Conservation (phyloP, 37 sponge, comb jelly and placozoan genomes). For the Corticium candelabrum region DNA sequence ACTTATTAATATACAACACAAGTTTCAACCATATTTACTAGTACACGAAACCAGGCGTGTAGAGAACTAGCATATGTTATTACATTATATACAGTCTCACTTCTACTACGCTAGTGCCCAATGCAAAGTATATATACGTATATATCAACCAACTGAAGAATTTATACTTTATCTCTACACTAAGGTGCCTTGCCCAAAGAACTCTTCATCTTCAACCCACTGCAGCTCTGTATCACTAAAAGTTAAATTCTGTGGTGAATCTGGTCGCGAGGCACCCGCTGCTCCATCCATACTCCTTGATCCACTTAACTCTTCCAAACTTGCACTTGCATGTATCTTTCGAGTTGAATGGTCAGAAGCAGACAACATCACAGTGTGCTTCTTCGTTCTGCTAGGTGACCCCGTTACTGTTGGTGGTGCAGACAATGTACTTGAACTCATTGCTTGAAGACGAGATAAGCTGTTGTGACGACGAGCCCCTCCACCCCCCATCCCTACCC, state of each 20-base stretch:
- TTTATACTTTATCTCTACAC: too few relatives aligned
- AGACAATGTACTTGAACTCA: neutral
- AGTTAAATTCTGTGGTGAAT: neutral
- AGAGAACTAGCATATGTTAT: too few relatives aligned
- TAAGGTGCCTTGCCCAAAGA: neutral
- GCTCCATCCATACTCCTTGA: too few relatives aligned
- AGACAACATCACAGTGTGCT: neutral
- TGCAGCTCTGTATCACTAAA: neutral
- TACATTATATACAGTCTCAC: too few relatives aligned
- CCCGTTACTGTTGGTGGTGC: neutral
- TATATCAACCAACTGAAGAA: too few relatives aligned
- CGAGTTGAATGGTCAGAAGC: neutral
- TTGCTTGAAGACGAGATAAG: neutral
- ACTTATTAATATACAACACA: too few relatives aligned
- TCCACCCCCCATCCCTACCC: neutral
- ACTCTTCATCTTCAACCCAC: neutral
- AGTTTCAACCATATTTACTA: too few relatives aligned
- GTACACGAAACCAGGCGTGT: too few relatives aligned
- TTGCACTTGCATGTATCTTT: neutral
- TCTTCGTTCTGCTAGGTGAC: neutral
- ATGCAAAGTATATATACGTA: too few relatives aligned
- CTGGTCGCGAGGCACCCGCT: neutral
- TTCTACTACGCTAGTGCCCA: too few relatives aligned
- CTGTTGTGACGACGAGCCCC: neutral
- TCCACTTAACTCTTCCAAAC: neutral